These are phyloP conservation scores for Piscicola geometra DNA, from an alignment of 2,888 invertebrate species.

Conservation along the genomic window DNA sequence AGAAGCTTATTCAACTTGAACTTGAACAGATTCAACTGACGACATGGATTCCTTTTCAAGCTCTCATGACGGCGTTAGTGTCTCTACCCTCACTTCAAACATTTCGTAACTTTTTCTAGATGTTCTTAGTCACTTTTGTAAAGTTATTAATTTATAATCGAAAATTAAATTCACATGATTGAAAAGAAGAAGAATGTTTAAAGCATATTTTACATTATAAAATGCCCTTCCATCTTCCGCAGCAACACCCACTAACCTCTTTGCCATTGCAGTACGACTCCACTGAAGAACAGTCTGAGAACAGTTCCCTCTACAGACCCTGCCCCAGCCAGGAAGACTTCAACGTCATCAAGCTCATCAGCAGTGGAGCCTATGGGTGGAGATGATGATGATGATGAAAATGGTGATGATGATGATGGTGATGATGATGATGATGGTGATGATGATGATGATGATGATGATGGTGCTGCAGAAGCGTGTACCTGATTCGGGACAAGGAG, in stretches of 20 bases:
- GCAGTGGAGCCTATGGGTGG: conserved; percentile 95
- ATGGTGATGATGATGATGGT: no score
- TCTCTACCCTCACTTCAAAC: no score
- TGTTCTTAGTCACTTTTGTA: no score
- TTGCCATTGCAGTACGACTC: no score
- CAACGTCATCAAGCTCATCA: conserved; percentile 92
- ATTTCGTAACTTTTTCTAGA: no score
- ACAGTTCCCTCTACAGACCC: neutral
- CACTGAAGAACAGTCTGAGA: no score
- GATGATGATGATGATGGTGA: neutral
- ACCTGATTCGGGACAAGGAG: conserved; percentile 89
- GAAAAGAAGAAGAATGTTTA: no score
- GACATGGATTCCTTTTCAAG: neutral
- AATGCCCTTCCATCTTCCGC: no score
- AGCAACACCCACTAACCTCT: no score
- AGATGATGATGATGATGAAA: neutral
- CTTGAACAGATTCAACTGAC: neutral
- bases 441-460: neutral
- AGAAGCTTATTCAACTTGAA: neutral
- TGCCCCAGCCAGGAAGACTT: conserved; percentile 77
- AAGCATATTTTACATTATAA: no score
- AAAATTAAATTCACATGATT: no score
- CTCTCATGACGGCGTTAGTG: neutral
- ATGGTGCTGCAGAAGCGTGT: conserved; percentile 67
- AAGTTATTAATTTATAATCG: no score